Base-by-base conservation (phyloP, 2,888 invertebrate species). In the Lepidocyrtoides sp. region DNA sequence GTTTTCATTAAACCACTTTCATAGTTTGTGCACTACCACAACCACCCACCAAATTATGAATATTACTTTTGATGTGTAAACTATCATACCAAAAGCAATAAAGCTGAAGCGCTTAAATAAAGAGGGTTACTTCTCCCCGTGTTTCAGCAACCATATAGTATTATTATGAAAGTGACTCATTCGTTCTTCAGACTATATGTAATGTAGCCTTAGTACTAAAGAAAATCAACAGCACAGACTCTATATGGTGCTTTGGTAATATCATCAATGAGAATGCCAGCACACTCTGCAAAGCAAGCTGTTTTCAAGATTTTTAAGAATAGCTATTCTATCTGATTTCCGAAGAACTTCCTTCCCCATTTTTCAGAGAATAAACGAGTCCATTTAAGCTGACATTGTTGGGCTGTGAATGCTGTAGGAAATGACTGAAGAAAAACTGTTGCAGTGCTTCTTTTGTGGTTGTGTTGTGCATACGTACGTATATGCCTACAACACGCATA, bases 271-370 rank as follows among this genome's bases (percentile, higher is more conserved):
- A n/a, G n/a, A 32, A 66, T 32, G 17, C n/a, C n/a, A n/a, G n/a
- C 17, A 23, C 20, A 44, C 48, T 66, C 20, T 32, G 36, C 36
- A 20, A 17, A 63, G 82, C 8, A 48, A 84, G 54, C 72, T 51
- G 60, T 26, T 77, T 63, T 86, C 51, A 75, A 86, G 17, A 60
- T 29, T 69, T 77, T 57, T 51, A 20, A 83, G 86, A 77, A 63
- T 72, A 86, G 85, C 75, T 41, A 60, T 75, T 86, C 77, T 48
- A 44, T 86, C 86, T 86, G 86, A 86, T 77, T 86, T 86, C 77
- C 63, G 86, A 86, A 63, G 77, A 86, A 77, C 86, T 86, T 86
- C 86, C 86, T 86, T 86, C 75, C 86, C 75, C 77, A 86, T 86
- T 86, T 86, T 86, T 86, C 85, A 86, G 0, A 17, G 77, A 86